Evolutionary conservation across 2,888 invertebrate genomes (phyloP).

Genomic region (Muschampia staudingeri): DNA sequence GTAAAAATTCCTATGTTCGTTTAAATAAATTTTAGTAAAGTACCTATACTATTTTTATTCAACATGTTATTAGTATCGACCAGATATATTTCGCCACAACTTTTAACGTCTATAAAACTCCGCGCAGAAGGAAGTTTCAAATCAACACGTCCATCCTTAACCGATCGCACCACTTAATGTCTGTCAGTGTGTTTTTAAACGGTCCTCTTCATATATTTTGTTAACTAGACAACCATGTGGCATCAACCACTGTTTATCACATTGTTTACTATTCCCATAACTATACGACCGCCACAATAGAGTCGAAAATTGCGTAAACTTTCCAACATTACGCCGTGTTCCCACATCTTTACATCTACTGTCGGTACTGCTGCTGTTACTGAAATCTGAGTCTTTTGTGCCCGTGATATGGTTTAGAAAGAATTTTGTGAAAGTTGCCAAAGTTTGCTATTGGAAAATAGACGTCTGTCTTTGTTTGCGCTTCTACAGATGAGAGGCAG

Average conservation of each 20-base stretch:
- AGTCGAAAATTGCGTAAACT: conserved; percentile 74
- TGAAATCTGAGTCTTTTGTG: conserved; percentile 70
- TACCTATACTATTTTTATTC: neutral
- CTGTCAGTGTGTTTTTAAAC: conserved; percentile 84
- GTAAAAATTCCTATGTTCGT: neutral
- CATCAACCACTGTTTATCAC: conserved; percentile 70
- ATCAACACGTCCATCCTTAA: conserved; percentile 38
- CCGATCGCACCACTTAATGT: conserved; percentile 80
- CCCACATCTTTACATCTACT: conserved; percentile 69
- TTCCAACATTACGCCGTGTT: conserved; percentile 58
- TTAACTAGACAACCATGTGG: conserved; percentile 84
- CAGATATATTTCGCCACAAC: conserved; percentile 12
- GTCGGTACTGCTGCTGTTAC: conserved; percentile 61
- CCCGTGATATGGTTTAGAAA: neutral
- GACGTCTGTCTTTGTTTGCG: conserved; percentile 77
- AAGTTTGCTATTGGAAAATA: conserved; percentile 61
- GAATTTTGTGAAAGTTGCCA: neutral
- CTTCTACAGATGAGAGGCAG: conserved; percentile 85
- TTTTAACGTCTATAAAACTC: conserved; percentile 37
- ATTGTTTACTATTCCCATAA: conserved; percentile 47
- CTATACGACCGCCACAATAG: conserved; percentile 63
- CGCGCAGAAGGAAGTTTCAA: conserved; percentile 41
- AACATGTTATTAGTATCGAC: neutral
- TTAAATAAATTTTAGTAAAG: neutral
- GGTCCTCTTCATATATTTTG: conserved; percentile 85